Evolutionary conservation across 2,113 vertebrate species (phyloP), one percentile per base, ranked within the genome.

Genomic region (Cygnus buccinator): DNA sequence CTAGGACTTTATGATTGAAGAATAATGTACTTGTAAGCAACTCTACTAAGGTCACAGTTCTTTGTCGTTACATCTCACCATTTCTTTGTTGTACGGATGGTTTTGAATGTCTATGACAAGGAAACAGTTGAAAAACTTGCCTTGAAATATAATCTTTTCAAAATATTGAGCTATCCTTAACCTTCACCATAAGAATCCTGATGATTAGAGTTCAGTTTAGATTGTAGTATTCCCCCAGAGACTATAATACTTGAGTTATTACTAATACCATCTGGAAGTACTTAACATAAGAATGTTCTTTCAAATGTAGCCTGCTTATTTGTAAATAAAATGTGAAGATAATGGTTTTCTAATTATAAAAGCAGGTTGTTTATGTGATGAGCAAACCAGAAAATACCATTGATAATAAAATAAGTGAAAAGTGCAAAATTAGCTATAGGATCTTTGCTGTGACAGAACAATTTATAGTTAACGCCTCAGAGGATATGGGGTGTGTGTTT

Each of bases 401-500:
- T 48, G 63, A 19, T 61, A 50, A 11, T 41, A 3, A 37, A 31
- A 44, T 19, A 61, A 67, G 4, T 37, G 11, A 6, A 2, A 84
- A 84, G 25, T 31, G 23, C 10, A 12, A 3, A 67, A 13, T 6
- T 37, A 19, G 15, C n/a, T 39, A 1, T 22, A 33, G 71, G 75
- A 63, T 4, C 6, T 26, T 13, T 11, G 37, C 7, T 35, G 28
- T 59, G 33, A 18, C 11, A 22, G 29, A 68, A 4, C 14, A 26
- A 46, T n/a, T 37, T 2, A 1, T 26, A 58, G 76, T 14, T 61
- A 1, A 9, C 5, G n/a, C 7, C 12, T 5, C 23, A n/a, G 76
- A 63, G 65, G n/a, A 3, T 26, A 50, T n/a, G 31, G 21, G 9
- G 5, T 10, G 9, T 6, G 35, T 10, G 22, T 23, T 48, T 31